Base-by-base conservation (phyloP, 2,113 vertebrate species). In the Hassar affinis region DNA sequence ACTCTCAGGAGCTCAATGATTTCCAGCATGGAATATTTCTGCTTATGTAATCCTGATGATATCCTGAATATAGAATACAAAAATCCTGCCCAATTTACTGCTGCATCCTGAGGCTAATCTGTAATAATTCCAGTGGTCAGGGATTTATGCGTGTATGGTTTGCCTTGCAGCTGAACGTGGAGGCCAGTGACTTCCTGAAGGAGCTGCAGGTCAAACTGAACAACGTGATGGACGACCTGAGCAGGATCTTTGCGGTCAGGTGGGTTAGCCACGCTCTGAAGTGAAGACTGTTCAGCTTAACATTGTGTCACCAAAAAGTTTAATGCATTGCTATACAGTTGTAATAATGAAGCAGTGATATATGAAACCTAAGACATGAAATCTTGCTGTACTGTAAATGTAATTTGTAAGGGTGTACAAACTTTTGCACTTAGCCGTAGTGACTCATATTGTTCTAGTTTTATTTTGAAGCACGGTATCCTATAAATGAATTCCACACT, bases 201-300 rank as follows among this genome's bases (percentile, higher is more conserved):
- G 98, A 98, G 75, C 95, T 99, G 62, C 98, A 99, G 84, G 95
- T 97, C 91, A 99, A 98, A 79, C 95, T 99, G 72, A 99, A 99
- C 93, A 98, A 91, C 0, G 98, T 99, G 84, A 92, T 99, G 93
- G 97, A 99, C 1, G 97, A 98, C 79, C 95, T 99, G 83, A 99
- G 98, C 92, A 93, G 93, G 45, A 92, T 98, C 66, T 99, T 99
- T 81, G 96, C 97, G 22, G 95, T 96, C 92, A 98, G 98, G 98
- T 99, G 83, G 7, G 90, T 72, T 42, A 11, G 38, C 56, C n/a
- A 78, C 35, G 52, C 17, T 20, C 35, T 12, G 52, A 17, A 5
- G 3, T 1, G 15, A 18, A n/a, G 33, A 77, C 7, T 54, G 33
- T 56, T 35, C 75, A 22, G 22, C 20, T n/a, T 45, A 71, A 38